phyloP scores from a whole-genome alignment of 2,888 invertebrate genomes.

The Myopa testacea region DNA sequence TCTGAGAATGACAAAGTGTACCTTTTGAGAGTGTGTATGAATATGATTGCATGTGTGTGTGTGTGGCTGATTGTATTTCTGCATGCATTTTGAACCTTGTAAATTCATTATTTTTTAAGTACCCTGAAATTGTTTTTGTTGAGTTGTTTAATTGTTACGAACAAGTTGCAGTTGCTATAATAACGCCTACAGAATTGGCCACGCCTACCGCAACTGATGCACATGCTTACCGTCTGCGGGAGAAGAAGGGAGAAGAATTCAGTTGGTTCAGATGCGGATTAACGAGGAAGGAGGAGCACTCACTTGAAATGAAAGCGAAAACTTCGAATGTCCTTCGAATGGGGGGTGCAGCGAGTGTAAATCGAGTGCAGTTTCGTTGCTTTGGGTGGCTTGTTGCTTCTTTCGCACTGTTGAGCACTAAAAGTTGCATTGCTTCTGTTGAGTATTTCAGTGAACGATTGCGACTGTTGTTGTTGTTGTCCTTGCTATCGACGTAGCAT shows the following conservation, averaged over 20 bases:
- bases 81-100: neutral
- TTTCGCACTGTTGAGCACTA: conserved; percentile 7
- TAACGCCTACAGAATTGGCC: neutral
- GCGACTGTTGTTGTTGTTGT: conserved; percentile 1
- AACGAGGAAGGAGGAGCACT: neutral
- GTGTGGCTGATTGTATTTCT: neutral
- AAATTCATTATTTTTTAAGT: neutral
- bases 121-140: neutral
- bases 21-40: neutral
- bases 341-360: conserved; percentile 1
- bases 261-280: too few relatives aligned
- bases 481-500: neutral
- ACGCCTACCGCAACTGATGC: neutral
- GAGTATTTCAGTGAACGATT: neutral
- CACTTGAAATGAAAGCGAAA: neutral
- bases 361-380: conserved; percentile 8
- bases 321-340: conserved; percentile 8
- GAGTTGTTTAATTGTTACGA: conserved; percentile 5
- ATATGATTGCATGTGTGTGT: neutral
- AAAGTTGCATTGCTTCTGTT: neutral
- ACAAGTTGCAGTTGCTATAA: neutral
- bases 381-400: neutral
- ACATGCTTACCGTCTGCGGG: too few relatives aligned
- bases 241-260: neutral
- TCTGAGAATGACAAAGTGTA: too few relatives aligned